A percentile compares a stretch with the other conserved stretches of the same genome.
These are phyloP conservation scores for Noctua janthe DNA, from an alignment of 2,888 invertebrate genomes.

Conservation along the genomic window DNA sequence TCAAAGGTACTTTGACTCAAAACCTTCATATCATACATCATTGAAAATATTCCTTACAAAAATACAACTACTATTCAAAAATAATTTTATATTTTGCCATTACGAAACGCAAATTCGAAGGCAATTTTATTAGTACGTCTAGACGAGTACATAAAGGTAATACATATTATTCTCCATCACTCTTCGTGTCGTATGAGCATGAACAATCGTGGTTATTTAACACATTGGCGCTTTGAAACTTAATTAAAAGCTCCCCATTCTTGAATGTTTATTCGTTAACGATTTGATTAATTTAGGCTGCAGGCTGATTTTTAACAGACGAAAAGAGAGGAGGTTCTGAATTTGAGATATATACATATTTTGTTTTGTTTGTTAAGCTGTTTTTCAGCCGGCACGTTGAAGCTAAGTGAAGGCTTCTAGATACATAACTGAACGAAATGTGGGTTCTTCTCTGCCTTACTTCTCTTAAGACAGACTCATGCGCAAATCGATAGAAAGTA, in stretches of 20 bases:
- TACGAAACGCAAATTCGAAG: conserved; percentile 7
- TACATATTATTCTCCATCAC: conserved; percentile 43
- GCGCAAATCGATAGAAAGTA: too few species aligned
- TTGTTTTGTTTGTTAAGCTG: too few species aligned
- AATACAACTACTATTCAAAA: background rate
- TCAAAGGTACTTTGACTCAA: background rate
- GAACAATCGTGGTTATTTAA: conserved; percentile 44
- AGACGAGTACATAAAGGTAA: conserved; percentile 25
- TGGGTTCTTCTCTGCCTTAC: too few species aligned
- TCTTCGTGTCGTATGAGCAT: conserved; percentile 46
- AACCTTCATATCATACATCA: background rate
- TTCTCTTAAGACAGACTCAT: too few species aligned
- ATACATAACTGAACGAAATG: too few species aligned
- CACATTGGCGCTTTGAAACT: conserved; percentile 36
- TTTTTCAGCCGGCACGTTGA: too few species aligned
- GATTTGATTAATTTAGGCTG: background rate
- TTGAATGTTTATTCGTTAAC: conserved; percentile 24
- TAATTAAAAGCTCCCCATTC: conserved; percentile 60
- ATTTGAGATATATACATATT: too few species aligned
- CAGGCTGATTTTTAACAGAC: background rate
- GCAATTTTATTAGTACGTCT: conserved; percentile 37
- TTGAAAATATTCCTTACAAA: background rate
- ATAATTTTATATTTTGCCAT: background rate
- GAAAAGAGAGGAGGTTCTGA: too few species aligned
- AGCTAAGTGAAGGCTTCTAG: too few species aligned